Base-by-base conservation (phyloP, 2,113 vertebrate species). In the Datnioides undecimradiatus region DNA sequence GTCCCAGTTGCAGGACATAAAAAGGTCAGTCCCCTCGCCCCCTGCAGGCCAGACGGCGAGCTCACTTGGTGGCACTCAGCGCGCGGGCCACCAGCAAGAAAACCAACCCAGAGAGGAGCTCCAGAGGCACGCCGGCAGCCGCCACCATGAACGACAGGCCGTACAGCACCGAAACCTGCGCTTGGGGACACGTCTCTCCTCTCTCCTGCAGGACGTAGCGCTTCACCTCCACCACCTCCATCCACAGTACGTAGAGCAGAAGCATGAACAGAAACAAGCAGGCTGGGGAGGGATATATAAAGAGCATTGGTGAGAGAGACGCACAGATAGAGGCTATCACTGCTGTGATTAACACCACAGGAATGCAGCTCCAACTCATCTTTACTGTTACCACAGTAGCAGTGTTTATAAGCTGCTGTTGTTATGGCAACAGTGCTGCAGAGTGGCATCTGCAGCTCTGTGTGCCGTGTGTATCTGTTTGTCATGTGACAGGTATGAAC, bases 121-220 rank as follows among this genome's bases (percentile, higher is more conserved):
- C 94, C 86, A 97, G 92, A 27, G 96, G 97, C 59, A 95, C 92
- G 5, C 96, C 97, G 0, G 95, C 94, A 0, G 92, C 90, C 0
- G 96, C 96, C 14, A 94, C 95, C 90, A 97, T 95, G 86, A 97
- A 97, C 0, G 96, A 97, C 94, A 96, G 96, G 3, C 97, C 96
- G 0, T 97, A 97, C n/a, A 93, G 91, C 29, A 95, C 91, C 0
- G 84, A 88, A 1, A 97, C 91, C 43, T 0, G 77, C 12, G 0
- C 93, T 17, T 75, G 16, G 1, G 71, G 60, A 78, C 97, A 97
- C 4, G 6, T 13, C 38, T 94, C 90, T 0, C 93, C 95, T 38
- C 92, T 93, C 89, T 97, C 96, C 85, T 96, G 94, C 8, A 97
- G 94, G 82, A 97, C 82, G 82, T 97, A 97, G 76, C 90, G 91